Evolutionary conservation across 2,888 invertebrate species (phyloP), one percentile per base, ranked within the genome.

Genomic region (Itoplectis maculator): DNA sequence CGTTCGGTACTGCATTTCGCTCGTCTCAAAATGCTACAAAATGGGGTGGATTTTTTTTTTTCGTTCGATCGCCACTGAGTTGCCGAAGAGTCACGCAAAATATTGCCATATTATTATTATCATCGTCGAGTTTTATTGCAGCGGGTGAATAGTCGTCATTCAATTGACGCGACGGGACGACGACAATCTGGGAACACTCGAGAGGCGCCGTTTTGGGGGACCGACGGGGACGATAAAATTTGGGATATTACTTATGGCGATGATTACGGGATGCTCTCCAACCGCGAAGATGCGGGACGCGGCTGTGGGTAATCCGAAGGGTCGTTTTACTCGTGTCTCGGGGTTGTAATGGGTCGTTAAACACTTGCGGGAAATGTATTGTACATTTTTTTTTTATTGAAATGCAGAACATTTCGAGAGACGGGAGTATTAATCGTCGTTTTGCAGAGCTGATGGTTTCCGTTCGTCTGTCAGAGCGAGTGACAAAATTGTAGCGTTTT

Each of bases 231-330:
- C 61, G n/a, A 51, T 13, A 37, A 61, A 59, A 51, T 56, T 72
- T 73, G 56, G 18, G 45, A 69, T 35, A n/a, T n/a, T n/a, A n/a
- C n/a, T n/a, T 37, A 74, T 75, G 40, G 69, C 54, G 13, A 47
- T 40, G 35, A 54, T 69, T 47, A 29, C 13, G 23, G 47, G 40
- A 54, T 42, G 23, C 29, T 11, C 0, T 2, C 29, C 29, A 11
- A 23, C n/a, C n/a, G 5, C 8, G n/a, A 59, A n/a, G 11, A 37
- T 37, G 59, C 37, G 37, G 59, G 59, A n/a, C n/a, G n/a, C n/a
- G n/a, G 35, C 59, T 59, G 59, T 37, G 59, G n/a, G 15, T 59
- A n/a, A 15, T 15, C n/a, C 1, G n/a, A 6, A 37, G 13, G 29
- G 37, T 59, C n/a, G 35, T 37, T 59, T 20, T 37, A 15, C 15